Conservation (phyloP, 2,113 vertebrate species). For the Muntiacus reevesi region DNA sequence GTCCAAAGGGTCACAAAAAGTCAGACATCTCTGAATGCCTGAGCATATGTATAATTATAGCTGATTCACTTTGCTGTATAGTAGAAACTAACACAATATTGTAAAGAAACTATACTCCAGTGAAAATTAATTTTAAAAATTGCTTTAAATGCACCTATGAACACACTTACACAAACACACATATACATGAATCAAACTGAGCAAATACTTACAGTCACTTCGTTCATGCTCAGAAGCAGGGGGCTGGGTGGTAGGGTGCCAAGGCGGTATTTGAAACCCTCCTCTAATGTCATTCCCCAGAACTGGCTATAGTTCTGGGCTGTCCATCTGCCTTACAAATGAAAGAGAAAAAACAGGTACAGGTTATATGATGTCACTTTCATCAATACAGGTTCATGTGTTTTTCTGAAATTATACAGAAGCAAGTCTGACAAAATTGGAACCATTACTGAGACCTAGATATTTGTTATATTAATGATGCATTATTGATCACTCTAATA, state of each 20-base stretch:
- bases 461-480: not conserved
- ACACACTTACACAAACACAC: not conserved
- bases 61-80: not conserved
- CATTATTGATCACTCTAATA: not conserved
- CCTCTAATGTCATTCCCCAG: slow-evolving; percentile 84
- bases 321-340: slow-evolving; percentile 80
- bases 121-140: not conserved
- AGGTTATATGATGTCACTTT: not conserved
- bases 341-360: slow-evolving; percentile 21
- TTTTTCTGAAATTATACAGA: not conserved
- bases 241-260: slow-evolving; percentile 81
- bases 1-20: not conserved
- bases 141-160: not conserved
- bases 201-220: slow-evolving; percentile 74
- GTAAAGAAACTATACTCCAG: not conserved
- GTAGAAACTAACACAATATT: not conserved
- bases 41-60: not conserved
- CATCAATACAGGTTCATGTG: not conserved
- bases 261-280: slow-evolving; percentile 80
- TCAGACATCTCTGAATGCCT: not conserved
- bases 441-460: not conserved
- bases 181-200: not conserved
- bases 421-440: not conserved
- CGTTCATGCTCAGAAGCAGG: slow-evolving; percentile 79
- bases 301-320: slow-evolving; percentile 84